These are phyloP conservation scores for Petrophora chlorosata DNA, from an alignment of 2,888 invertebrate species.

Conservation along the genomic window DNA sequence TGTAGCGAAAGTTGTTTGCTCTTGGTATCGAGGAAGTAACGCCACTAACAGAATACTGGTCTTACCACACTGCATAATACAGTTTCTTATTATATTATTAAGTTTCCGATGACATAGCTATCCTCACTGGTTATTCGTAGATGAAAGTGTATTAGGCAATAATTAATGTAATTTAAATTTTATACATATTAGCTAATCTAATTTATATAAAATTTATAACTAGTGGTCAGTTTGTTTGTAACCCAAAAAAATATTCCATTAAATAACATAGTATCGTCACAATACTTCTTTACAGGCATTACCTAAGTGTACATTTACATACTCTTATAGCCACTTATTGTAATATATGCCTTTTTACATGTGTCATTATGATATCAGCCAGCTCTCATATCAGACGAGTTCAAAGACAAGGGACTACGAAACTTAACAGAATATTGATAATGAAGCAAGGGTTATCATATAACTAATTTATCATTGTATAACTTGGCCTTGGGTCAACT, in stretches of 20 bases:
- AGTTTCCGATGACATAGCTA: not conserved
- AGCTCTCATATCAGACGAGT: constrained; percentile 8
- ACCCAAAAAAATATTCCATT: not conserved
- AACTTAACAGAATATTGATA: constrained; percentile 33
- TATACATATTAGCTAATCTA: not conserved
- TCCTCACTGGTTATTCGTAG: not conserved
- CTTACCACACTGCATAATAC: constrained; percentile 45
- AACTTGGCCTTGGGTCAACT: not conserved
- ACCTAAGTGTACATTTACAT: not conserved
- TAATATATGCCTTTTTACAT: not conserved
- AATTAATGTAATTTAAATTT: not conserved
- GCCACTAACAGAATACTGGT: constrained; percentile 53
- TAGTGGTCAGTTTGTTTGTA: not conserved
- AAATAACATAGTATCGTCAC: no score
- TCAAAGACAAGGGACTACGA: not conserved
- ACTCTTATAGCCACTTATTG: not conserved
- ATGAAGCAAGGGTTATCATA: constrained; percentile 39
- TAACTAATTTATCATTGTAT: constrained; percentile 39
- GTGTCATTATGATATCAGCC: not conserved
- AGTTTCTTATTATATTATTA: not conserved
- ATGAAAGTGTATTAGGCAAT: not conserved
- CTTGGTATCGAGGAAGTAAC: constrained; percentile 73
- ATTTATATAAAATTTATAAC: not conserved
- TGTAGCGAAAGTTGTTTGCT: constrained; percentile 78
- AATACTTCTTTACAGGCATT: no score